Base-by-base conservation (phyloP, 2,888 invertebrate genomes). In the Gastracanthus pulcherrimus region DNA sequence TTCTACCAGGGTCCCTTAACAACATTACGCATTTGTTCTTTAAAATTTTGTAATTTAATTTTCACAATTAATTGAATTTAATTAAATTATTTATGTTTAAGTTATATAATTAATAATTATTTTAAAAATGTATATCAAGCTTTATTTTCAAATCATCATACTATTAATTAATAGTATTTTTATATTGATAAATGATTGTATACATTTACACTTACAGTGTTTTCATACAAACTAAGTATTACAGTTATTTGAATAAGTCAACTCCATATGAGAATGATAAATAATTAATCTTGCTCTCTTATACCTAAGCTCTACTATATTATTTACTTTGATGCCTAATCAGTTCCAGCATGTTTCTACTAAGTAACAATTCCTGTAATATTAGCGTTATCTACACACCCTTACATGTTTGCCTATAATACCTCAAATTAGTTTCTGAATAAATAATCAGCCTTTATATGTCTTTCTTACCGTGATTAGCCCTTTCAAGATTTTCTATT, bases 241-340 rank as follows among this genome's bases (percentile, higher is more conserved):
- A 26, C 6, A 55, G 23, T 26, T 19, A 55, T 55, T 26, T 26
- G 3, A 55, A 26, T 26, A 55, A 26, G 55, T 55, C 55, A 55
- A 23, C 26, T 2, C 23, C 55, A 13, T 26, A 26, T 26, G n/a
- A n/a, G n/a, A n/a, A 34, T 0, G 9, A 64, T 79, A 55, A 72
- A 58, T 58, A 79, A 72, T 71, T 55, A 66, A 72, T 79, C 9
- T 41, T 11, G 7, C 41, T 38, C 48, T 34, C 51, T n/a, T 26
- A 19, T 48, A 34, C 7, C 51, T 51, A 51, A 3, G 55, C 6
- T 38, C 13, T 11, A 41, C 51, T 77, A 9, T 19, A n/a, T 55
- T 79, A 66, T 79, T 79, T 72, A 66, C 78, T 55, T 51, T 41
- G 64, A 72, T 45, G 71, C 19, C 72, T 72, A 72, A 72, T 71